Base-by-base conservation (phyloP, 2,113 vertebrate genomes). In the Chunga burmeisteri region DNA sequence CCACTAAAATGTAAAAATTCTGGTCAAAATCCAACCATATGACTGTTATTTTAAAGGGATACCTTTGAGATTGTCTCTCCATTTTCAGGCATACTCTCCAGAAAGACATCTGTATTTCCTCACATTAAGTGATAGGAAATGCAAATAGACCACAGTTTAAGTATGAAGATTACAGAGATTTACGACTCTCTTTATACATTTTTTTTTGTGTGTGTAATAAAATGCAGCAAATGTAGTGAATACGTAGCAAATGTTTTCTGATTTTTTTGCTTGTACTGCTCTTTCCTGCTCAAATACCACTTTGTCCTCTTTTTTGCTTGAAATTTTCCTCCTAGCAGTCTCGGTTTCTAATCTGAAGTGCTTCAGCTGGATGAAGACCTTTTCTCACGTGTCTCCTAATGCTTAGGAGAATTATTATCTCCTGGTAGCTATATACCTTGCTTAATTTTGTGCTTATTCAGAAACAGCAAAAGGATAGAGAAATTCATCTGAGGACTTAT, bases 31-130 rank as follows among this genome's bases (percentile, higher is more conserved):
- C 49, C 74, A 78, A 67, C 19, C 4, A 30, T 27, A 22, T 36
- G n/a, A 77, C 42, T 84, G 13, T 49, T 71, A 59, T 88, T 82
- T 73, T 81, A 49, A 72, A 81, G 52, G 72, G 22, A 56, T 90
- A 93, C 44, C 11, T 68, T 53, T 61, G 34, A 89, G 38, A 46
- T 56, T 81, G 42, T 75, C 9, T 73, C 17, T 91, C 32, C 6
- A 10, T 81, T 95, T 87, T 63, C 68, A 90, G 86, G 16, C 30
- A 32, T 17, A 15, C 27, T 87, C 22, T 87, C 47, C 62, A 59
- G 70, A 95, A 77, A 90, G 70, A 32, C n/a, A 19, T 77, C 81
- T 86, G 77, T 67, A 78, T 78, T 93, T 93, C n/a, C 52, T 96
- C 65, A 86, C 17, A 8, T 52, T 42, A 90, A 80, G 67, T 74